Evolutionary conservation across 2,113 vertebrate genomes (phyloP).

Genomic region (Stomatorhinus ivindoensis): DNA sequence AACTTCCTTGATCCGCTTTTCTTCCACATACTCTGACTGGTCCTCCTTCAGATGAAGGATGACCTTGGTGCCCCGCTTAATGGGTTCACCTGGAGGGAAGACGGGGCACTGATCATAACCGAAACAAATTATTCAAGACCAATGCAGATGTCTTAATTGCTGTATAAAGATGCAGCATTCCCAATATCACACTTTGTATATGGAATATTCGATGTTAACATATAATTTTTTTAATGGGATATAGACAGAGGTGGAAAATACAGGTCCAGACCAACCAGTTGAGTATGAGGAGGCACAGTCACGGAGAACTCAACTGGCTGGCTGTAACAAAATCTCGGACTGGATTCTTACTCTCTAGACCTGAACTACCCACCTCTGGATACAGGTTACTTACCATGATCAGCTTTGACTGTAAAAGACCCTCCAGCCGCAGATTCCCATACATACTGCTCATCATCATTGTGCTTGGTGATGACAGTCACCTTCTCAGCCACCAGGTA

Average conservation of each 20-base stretch:
- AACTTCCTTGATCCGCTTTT: conserved; percentile 64
- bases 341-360: background rate
- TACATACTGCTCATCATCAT: conserved; percentile 68
- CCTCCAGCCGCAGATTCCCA: conserved; percentile 72
- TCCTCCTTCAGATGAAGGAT: conserved; percentile 68
- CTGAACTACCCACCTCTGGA: background rate
- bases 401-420: conserved; percentile 61
- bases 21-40: conserved; percentile 65
- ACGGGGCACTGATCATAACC: background rate
- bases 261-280: background rate
- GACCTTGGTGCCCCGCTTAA: conserved; percentile 62
- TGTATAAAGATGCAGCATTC: background rate
- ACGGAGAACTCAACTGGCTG: background rate
- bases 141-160: background rate
- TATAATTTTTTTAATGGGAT: background rate
- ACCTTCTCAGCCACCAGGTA: conserved; percentile 70
- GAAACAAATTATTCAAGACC: background rate
- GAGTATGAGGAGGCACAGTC: background rate
- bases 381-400: background rate
- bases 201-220: background rate
- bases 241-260: background rate
- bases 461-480: conserved; percentile 69
- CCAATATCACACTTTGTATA: background rate
- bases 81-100: conserved; percentile 46
- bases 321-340: background rate